A percentile compares a stretch with the other conserved stretches of the same genome.
Evolutionary conservation across 2,113 vertebrate genomes (phyloP).

Genomic region (Platysteira castanea): DNA sequence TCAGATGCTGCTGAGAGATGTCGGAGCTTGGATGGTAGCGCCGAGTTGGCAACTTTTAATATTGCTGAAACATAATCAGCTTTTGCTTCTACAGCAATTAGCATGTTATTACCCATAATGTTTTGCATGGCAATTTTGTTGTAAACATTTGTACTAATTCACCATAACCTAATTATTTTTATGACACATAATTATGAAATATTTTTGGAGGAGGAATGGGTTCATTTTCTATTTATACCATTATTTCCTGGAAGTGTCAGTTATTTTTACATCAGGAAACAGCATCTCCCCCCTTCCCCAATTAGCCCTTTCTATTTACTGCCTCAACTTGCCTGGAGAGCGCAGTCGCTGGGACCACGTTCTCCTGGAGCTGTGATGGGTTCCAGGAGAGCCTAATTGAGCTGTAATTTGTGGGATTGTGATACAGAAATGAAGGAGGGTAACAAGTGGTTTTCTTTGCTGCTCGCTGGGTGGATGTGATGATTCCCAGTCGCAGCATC

Average conservation of each 20-base stretch:
- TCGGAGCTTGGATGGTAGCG: constrained; percentile 41
- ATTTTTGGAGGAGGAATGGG: constrained; percentile 76
- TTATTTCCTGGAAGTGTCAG: constrained; percentile 65
- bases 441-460: not conserved
- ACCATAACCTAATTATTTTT: constrained; percentile 83
- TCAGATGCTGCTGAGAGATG: not conserved
- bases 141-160: constrained; percentile 86
- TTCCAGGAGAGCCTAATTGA: not conserved
- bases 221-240: constrained; percentile 71
- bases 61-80: constrained; percentile 79
- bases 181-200: constrained; percentile 80
- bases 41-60: constrained; percentile 74
- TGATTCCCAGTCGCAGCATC: not conserved
- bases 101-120: constrained; percentile 82
- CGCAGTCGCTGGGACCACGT: not conserved
- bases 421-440: not conserved
- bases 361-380: not conserved
- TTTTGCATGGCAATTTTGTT: constrained; percentile 83
- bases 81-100: constrained; percentile 83
- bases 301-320: constrained; percentile 9
- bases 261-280: constrained; percentile 32
- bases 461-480: not conserved
- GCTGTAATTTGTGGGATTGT: not conserved
- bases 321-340: not conserved
- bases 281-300: not conserved